Evolutionary conservation across 1,140 invertebrate genomes (phyloP).

Genomic region (Drosophila novamexicana): DNA sequence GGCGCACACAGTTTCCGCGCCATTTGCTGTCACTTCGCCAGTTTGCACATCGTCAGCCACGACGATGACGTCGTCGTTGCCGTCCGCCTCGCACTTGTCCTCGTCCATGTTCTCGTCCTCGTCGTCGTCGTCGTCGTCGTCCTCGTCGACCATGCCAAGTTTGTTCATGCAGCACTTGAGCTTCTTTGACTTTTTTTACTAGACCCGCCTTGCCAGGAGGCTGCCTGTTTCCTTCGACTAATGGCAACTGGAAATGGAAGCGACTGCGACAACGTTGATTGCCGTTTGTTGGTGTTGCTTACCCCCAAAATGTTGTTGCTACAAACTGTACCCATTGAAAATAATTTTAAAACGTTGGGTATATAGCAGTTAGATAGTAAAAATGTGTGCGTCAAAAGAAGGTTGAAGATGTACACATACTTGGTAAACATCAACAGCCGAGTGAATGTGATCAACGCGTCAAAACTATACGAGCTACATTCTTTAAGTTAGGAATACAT

Average conservation of each 20-base stretch:
- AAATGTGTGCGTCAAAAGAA: neutral
- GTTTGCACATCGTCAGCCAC: slow-evolving; percentile 78
- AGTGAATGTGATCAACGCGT: no score
- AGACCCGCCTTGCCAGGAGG: slow-evolving; percentile 6
- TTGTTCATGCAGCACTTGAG: slow-evolving; percentile 72
- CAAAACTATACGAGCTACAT: no score
- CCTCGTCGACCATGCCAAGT: slow-evolving; percentile 58
- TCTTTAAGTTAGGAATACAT: no score
- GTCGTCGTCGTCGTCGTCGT: neutral
- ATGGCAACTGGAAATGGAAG: slow-evolving; percentile 78
- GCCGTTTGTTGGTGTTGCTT: slow-evolving; percentile 49
- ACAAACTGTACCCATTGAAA: neutral
- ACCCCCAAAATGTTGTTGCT: slow-evolving; percentile 25
- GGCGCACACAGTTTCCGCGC: slow-evolving; percentile 78
- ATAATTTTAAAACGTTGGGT: neutral
- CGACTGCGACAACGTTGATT: slow-evolving; percentile 60
- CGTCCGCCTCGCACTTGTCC: neutral
- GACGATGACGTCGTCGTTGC: slow-evolving; percentile 25
- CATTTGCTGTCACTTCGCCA: slow-evolving; percentile 82
- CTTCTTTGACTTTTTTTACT: slow-evolving; percentile 31
- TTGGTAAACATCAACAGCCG: no score
- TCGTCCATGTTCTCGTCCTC: neutral
- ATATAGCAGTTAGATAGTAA: neutral
- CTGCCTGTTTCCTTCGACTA: slow-evolving; percentile 55
- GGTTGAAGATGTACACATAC: neutral